Evolutionary conservation across 1,140 invertebrate genomes (phyloP), one percentile per base, ranked within the genome.

Genomic region (Eubasilissa regina): DNA sequence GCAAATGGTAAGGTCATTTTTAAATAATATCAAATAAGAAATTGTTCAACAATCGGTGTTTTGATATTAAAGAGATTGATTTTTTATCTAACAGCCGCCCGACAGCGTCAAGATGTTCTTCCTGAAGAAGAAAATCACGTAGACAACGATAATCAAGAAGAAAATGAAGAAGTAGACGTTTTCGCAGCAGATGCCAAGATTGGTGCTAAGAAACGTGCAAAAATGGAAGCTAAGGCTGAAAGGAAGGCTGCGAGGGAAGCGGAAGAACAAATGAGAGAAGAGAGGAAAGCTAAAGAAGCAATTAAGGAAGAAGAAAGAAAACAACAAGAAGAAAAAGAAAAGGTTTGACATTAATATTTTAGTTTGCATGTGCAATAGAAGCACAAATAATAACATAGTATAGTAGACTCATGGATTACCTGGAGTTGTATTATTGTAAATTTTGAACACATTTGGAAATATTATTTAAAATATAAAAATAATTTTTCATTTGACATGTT

Each of bases 191-290:
- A 94, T 83, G 92, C 93, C 6, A 98, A 98, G 90, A 92, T 99
- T 84, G 98, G 98, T 8, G 94, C 96, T 0, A 99, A 99, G 87
- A 98, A 97, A 87, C 87, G 94, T 19, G 96, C 96, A 0, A 98
- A 98, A 87, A 85, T 98, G 60, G 95, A 97, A 89, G 94, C 95
- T 0, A 99, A 99, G 87, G 95, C 96, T 73, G 97, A 98, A 82
- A 97, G 94, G 84, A 95, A 95, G 85, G 91, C 93, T 9, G 92
- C 94, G 70, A 91, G 97, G 84, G 97, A 98, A 90, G 92, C 91
- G 10, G 92, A 94, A 83, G 92, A 95, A 81, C 90, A 92, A 73
- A 90, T 93, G 53, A 88, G 95, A 53, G 94, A 95, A 83, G 92
- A 96, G 62, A 91, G 91, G 64, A 95, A 94, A 83, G 92, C 93